Evolutionary conservation across 2,113 vertebrate genomes (phyloP).

Genomic region (Cepphus grylle): DNA sequence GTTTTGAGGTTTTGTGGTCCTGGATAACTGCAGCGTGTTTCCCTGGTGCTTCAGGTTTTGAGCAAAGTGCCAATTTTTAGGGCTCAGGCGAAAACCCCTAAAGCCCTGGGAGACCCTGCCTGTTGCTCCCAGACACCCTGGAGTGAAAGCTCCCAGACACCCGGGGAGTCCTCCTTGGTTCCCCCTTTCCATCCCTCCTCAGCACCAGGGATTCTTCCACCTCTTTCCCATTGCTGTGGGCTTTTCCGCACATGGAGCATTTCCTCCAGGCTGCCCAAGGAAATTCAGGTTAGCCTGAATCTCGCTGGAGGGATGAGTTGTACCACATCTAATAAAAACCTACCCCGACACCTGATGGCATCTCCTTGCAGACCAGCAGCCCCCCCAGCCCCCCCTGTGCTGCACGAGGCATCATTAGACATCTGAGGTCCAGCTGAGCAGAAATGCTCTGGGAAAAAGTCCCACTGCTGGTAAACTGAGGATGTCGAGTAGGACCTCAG

Average conservation of each 20-base stretch:
- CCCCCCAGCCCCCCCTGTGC: neutral
- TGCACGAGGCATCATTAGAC: neutral
- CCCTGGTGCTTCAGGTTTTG: neutral
- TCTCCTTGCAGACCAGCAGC: neutral
- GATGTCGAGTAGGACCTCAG: neutral
- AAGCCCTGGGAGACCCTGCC: neutral
- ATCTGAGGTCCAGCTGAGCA: neutral
- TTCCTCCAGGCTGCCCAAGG: neutral
- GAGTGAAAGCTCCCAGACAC: neutral
- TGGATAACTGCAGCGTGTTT: accelerated
- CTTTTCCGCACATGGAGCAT: neutral
- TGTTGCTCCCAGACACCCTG: neutral
- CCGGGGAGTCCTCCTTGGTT: accelerated
- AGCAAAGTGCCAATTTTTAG: neutral
- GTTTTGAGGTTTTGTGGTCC: neutral
- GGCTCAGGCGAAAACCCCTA: neutral
- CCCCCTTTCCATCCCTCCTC: neutral
- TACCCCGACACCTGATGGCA: accelerated
- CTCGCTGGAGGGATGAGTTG: neutral
- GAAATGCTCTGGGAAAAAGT: neutral
- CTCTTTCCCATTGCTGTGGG: neutral
- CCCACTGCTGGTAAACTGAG: neutral
- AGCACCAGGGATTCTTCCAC: neutral
- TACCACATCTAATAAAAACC: neutral
- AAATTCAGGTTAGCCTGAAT: neutral